These are phyloP conservation scores for Pristionchus entomophagus DNA, from an alignment of 2,888 invertebrate genomes.

Conservation along the genomic window DNA sequence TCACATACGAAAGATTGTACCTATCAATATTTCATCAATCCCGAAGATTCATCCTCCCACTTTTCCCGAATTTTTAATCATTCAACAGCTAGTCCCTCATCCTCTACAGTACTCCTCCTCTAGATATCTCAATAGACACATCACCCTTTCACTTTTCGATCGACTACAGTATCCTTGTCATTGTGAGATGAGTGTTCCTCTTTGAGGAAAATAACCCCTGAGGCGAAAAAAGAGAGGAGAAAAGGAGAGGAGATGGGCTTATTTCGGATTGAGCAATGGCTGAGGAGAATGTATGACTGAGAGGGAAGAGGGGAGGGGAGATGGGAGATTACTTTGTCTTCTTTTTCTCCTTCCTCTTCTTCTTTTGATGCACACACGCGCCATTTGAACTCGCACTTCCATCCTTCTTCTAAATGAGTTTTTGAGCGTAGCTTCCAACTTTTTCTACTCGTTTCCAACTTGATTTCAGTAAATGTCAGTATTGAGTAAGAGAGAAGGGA, in stretches of 20 bases:
- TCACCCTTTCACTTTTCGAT: neutral
- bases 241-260: conserved; percentile 26
- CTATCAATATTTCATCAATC: conserved; percentile 12
- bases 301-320: neutral
- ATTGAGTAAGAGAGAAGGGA: neutral
- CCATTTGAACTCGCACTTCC: conserved; percentile 17
- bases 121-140: no score
- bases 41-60: conserved; percentile 4
- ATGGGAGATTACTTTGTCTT: conserved; percentile 33
- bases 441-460: neutral
- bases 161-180: neutral
- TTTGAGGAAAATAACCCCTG: conserved; percentile 6
- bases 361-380: neutral
- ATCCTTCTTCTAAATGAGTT: neutral
- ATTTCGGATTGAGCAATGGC: conserved; percentile 29
- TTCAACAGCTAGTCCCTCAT: neutral
- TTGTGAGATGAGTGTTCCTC: neutral
- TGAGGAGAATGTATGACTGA: conserved; percentile 24
- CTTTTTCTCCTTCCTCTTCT: neutral
- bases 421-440: neutral
- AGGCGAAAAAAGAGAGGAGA: conserved; percentile 17
- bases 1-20: neutral
- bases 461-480: neutral
- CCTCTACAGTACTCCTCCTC: neutral
- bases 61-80: neutral